These are phyloP conservation scores for Lasioglossum oenotherae DNA, from an alignment of 2,888 invertebrate genomes.

Conservation along the genomic window DNA sequence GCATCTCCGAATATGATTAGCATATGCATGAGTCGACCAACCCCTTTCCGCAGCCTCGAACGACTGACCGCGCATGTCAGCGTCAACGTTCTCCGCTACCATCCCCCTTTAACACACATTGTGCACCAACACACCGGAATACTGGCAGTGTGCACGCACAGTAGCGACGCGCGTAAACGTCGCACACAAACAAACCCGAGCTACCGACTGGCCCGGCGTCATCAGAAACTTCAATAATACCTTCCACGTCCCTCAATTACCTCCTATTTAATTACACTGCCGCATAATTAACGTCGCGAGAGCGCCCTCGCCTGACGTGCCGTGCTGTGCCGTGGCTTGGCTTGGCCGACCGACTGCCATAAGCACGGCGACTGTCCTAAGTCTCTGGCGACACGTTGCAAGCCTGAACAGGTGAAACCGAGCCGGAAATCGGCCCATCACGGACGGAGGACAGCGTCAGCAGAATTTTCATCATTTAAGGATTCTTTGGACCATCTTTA, in stretches of 20 bases:
- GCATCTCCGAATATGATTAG: conserved; percentile 80
- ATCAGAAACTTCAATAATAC: conserved; percentile 81
- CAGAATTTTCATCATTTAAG: neutral
- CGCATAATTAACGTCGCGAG: conserved; percentile 79
- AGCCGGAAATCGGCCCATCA: neutral
- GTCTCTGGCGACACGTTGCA: neutral
- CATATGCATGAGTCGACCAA: conserved; percentile 80
- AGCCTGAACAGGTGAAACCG: neutral
- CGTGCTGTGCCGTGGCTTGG: conserved; percentile 31
- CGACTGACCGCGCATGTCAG: conserved; percentile 80
- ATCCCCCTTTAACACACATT: conserved; percentile 43
- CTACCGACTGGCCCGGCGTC: conserved; percentile 54
- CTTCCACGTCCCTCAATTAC: conserved; percentile 79
- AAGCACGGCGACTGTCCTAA: conserved; percentile 22
- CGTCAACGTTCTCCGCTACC: conserved; percentile 76
- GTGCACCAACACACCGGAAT: neutral
- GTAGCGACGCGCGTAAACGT: conserved; percentile 38
- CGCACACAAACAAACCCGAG: conserved; percentile 55
- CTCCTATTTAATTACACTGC: conserved; percentile 79
- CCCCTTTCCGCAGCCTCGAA: conserved; percentile 73
- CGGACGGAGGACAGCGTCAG: neutral
- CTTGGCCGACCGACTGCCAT: conserved; percentile 36
- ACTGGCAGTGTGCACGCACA: conserved; percentile 2
- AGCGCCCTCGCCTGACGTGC: conserved; percentile 68
- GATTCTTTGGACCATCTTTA: neutral